Base-by-base conservation (phyloP, 2,888 invertebrate genomes). In the Caenorhabditis uteleia region DNA sequence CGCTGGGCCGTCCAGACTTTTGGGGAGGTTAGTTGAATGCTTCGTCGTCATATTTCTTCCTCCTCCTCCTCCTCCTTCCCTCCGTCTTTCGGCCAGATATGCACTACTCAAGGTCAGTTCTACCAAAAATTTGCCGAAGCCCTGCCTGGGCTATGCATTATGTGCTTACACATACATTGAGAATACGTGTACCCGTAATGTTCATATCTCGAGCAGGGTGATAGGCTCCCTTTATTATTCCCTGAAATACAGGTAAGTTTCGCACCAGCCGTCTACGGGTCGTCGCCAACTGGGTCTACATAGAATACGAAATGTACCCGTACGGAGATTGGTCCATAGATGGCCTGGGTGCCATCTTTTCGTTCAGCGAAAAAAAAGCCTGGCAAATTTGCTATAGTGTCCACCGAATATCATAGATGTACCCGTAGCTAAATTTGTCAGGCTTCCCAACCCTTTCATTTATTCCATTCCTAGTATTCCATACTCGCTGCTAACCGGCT, bases 291-390 rank as follows among this genome's bases (percentile, higher is more conserved):
- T 43, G 60, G 59, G 55, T 49, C 33, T 48, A 60, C 60, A 53
- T n/a, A 29, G 6, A 10, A 12, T 23, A 33, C 29, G n/a, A 38
- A 42, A 27, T 60, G 60, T 60, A 60, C 60, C 60, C 60, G 60
- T 60, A 60, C 54, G 46, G 54, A 53, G 40, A 60, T 54, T 54
- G 54, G 43, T 31, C 54, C 51, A 48, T 42, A 56, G 33, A 33
- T 14, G n/a, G n/a, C n/a, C n/a, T 33, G 33, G 33, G 14, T 12
- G 10, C 14, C 33, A 10, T 12, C 33, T 33, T 33, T 33, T 33
- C 33, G n/a, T n/a, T n/a, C n/a, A n/a, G n/a, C n/a, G n/a, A n/a
- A n/a, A n/a, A n/a, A n/a, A n/a, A n/a, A n/a, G n/a, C n/a, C n/a
- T n/a, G n/a, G n/a, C n/a, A n/a, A n/a, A n/a, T n/a, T n/a, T n/a